These are phyloP conservation scores for Ectobius pallidus DNA, from an alignment of 2,888 invertebrate species.

Conservation along the genomic window DNA sequence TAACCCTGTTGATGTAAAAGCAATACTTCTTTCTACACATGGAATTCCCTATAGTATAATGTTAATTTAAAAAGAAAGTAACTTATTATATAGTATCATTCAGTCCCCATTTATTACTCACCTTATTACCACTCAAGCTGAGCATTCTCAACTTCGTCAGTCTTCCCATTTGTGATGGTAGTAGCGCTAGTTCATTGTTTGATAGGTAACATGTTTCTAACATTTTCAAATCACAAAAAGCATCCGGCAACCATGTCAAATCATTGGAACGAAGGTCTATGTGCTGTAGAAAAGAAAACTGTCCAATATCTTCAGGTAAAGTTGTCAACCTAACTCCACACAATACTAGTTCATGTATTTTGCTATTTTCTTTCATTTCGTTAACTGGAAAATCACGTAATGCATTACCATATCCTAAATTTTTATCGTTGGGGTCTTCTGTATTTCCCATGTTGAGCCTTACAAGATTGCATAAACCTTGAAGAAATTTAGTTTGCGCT, in stretches of 20 bases:
- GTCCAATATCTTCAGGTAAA: slow-evolving; percentile 11
- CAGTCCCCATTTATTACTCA: no score
- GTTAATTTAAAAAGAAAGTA: no score
- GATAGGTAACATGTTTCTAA: neutral
- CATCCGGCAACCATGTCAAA: neutral
- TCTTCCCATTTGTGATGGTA: neutral
- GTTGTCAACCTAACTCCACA: slow-evolving; percentile 6
- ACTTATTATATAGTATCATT: no score
- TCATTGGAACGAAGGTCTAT: neutral
- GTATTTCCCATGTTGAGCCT: neutral
- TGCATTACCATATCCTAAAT: neutral
- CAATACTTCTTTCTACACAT: no score
- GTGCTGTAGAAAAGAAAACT: neutral
- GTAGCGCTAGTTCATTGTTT: neutral
- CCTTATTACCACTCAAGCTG: slow-evolving; percentile 5
- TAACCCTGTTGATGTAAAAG: no score
- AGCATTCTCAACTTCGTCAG: neutral
- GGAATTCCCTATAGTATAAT: no score
- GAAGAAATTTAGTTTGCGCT: neutral
- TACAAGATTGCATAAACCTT: neutral
- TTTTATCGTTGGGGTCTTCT: neutral
- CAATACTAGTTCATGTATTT: neutral
- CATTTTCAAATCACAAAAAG: neutral
- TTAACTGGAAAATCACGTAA: neutral
- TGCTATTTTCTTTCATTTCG: neutral